These are phyloP conservation scores for Lepidostoma basale DNA, from an alignment of 1,140 invertebrate genomes.

Conservation along the genomic window DNA sequence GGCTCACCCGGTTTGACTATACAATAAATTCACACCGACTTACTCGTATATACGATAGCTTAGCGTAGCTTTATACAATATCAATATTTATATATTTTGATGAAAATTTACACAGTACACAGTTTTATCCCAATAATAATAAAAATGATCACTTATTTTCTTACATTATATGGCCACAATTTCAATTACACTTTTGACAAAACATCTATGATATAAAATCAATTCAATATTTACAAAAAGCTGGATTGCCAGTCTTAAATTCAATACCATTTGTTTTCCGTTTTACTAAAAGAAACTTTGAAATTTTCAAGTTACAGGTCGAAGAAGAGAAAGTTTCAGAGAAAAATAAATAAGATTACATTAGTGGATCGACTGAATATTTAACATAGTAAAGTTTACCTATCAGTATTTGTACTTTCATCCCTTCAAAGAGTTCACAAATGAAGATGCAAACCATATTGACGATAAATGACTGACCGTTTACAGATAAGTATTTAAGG, in stretches of 20 bases:
- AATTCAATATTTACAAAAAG: slow-evolving; percentile 38
- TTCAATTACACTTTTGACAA: slow-evolving; percentile 30
- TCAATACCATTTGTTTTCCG: slow-evolving; percentile 36
- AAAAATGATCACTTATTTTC: slow-evolving; percentile 35
- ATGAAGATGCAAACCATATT: slow-evolving; percentile 17
- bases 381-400: slow-evolving; percentile 39
- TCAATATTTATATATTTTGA: slow-evolving; percentile 23
- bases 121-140: slow-evolving; percentile 29
- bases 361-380: slow-evolving; percentile 3
- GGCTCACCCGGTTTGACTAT: slow-evolving; percentile 10
- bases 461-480: slow-evolving; percentile 12
- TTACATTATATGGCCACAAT: slow-evolving; percentile 41
- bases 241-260: slow-evolving; percentile 36
- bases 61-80: slow-evolving; percentile 14
- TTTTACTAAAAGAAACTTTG: slow-evolving; percentile 14
- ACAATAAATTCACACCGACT: slow-evolving; percentile 36
- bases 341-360: slow-evolving; percentile 24
- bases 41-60: slow-evolving; percentile 3
- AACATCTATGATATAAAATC: slow-evolving; percentile 30
- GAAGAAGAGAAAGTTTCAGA: slow-evolving; percentile 30
- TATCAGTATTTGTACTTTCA: slow-evolving; percentile 46
- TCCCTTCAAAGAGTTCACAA: slow-evolving; percentile 26
- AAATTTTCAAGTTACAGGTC: slow-evolving; percentile 16
- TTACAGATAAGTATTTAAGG: slow-evolving; percentile 12
- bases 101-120: slow-evolving; percentile 36